These are phyloP conservation scores for Papilio helenus DNA, from an alignment of 1,140 invertebrate genomes.

Conservation along the genomic window DNA sequence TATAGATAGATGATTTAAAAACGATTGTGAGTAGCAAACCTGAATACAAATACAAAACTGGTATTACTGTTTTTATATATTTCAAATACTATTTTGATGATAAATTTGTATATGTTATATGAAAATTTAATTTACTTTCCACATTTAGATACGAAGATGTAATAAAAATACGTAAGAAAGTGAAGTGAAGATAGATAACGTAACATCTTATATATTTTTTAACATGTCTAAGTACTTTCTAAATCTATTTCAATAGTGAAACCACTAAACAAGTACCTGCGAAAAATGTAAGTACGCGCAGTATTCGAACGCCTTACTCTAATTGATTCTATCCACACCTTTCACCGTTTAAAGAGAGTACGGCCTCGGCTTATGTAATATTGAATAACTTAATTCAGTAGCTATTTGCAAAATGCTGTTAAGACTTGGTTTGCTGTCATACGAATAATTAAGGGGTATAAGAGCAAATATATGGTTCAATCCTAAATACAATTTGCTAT, in stretches of 20 bases:
- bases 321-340: constrained; percentile 40
- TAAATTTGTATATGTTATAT: neutral
- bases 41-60: too few relatives aligned
- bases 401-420: neutral
- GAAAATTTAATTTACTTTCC: neutral
- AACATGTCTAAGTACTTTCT: constrained; percentile 36
- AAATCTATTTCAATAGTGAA: constrained; percentile 39
- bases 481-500: too few relatives aligned
- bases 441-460: too few relatives aligned
- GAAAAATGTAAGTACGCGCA: constrained; percentile 38
- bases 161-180: constrained; percentile 34
- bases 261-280: constrained; percentile 37
- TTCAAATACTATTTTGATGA: neutral
- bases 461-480: too few relatives aligned
- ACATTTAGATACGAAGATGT: constrained; percentile 8
- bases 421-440: neutral
- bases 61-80: neutral
- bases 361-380: constrained; percentile 16
- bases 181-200: constrained; percentile 27
- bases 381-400: constrained; percentile 29
- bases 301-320: constrained; percentile 34
- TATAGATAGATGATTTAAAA: too few relatives aligned
- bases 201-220: constrained; percentile 38
- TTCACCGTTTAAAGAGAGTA: constrained; percentile 31
- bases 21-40: too few relatives aligned